These are phyloP conservation scores for Oxytorus armatus DNA, from an alignment of 2,888 invertebrate genomes.

Conservation along the genomic window DNA sequence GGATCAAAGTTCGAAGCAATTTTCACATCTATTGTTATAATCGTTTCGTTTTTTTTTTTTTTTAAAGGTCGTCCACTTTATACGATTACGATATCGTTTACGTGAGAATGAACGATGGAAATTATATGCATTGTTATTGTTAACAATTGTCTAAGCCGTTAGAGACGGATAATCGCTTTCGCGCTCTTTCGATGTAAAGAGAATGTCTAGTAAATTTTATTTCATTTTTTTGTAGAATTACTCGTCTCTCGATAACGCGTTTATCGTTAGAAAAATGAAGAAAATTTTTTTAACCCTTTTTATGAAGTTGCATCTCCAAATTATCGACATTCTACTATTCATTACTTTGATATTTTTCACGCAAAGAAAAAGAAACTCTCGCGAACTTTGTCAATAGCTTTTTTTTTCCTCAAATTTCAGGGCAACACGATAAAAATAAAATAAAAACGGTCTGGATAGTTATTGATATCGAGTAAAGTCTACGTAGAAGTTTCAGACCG, in stretches of 20 bases:
- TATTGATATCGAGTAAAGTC: too few relatives aligned
- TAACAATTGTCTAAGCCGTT: neutral
- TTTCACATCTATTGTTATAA: constrained; percentile 45
- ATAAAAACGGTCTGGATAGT: too few relatives aligned
- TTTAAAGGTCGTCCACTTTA: constrained; percentile 44
- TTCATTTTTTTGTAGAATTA: neutral
- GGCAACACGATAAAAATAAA: too few relatives aligned
- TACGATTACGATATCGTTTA: constrained; percentile 33
- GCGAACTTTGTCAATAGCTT: too few relatives aligned
- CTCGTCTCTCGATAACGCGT: neutral
- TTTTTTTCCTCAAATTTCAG: too few relatives aligned
- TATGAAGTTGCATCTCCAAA: too few relatives aligned
- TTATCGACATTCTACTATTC: too few relatives aligned
- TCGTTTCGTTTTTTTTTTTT: constrained; percentile 11
- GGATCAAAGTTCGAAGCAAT: constrained; percentile 17
- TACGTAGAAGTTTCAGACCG: too few relatives aligned
- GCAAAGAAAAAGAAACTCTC: too few relatives aligned
- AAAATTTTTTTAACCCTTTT: neutral
- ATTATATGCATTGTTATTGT: constrained; percentile 40
- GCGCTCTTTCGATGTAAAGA: constrained; percentile 1
- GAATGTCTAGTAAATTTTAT: neutral
- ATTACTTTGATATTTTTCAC: too few relatives aligned
- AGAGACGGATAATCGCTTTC: constrained; percentile 21
- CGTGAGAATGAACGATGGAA: constrained; percentile 41
- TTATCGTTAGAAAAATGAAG: neutral